Evolutionary conservation across 2,797 vertebrate species (phyloP).

Genomic region (Chloroceryle inda): DNA sequence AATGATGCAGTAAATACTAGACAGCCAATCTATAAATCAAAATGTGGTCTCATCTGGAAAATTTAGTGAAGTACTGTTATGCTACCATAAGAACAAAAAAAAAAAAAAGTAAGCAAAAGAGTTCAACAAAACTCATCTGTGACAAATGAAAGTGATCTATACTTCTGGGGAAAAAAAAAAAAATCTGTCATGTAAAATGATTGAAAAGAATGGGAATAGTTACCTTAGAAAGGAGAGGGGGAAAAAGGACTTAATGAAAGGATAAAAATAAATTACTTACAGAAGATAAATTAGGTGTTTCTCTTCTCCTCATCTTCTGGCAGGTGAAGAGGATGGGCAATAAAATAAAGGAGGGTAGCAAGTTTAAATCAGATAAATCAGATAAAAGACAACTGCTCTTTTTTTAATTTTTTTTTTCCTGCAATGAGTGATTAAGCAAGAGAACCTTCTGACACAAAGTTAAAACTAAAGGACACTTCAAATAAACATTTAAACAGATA

Average conservation of each 20-base stretch:
- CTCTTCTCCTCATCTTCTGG: neutral
- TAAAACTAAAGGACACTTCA: neutral
- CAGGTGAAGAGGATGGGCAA: neutral
- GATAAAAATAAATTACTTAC: neutral
- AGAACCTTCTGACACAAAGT: neutral
- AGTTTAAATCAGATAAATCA: neutral
- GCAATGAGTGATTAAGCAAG: neutral
- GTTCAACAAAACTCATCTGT: neutral
- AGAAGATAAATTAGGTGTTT: neutral
- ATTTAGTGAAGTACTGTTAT: neutral
- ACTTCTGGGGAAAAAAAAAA: neutral
- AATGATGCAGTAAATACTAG: neutral
- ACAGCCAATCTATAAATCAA: constrained; percentile 10
- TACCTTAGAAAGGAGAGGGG: neutral
- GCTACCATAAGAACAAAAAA: neutral
- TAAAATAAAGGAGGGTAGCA: neutral
- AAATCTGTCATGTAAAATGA: neutral
- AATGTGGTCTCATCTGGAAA: neutral
- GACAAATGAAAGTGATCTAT: neutral
- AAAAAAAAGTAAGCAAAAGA: neutral
- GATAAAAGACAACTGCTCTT: neutral
- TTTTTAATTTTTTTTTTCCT: neutral
- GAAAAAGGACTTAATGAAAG: neutral
- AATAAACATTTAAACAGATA: neutral
- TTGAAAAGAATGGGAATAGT: neutral